Conservation (phyloP, 1,140 invertebrate species). For the Rhizoglyphus robini region DNA sequence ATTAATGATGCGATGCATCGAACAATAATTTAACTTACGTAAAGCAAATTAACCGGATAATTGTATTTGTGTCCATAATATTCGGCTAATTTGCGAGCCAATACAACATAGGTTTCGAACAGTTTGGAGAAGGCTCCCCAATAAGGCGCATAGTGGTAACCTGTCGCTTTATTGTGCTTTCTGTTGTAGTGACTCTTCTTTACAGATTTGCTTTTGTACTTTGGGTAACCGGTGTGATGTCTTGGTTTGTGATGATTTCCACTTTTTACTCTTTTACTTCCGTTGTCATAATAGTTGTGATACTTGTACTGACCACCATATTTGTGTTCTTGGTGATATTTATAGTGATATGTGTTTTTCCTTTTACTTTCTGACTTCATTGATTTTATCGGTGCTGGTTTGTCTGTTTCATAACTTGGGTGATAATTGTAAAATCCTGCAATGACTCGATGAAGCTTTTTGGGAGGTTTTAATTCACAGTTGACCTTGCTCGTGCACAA, state of each 20-base stretch:
- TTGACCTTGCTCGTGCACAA: not conserved
- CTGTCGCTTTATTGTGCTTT: not conserved
- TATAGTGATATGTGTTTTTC: not conserved
- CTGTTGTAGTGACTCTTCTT: not conserved
- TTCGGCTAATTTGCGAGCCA: not conserved
- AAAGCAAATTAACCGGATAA: conserved; percentile 3
- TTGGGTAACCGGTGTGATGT: not conserved
- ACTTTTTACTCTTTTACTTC: no score
- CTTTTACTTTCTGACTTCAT: not conserved
- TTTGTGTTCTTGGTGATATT: not conserved
- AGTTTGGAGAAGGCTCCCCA: not conserved
- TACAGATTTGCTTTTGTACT: not conserved
- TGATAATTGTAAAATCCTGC: conserved; percentile 6
- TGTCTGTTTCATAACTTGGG: conserved; percentile 3
- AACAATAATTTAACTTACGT: not conserved
- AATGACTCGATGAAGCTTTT: not conserved
- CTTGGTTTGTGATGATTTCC: not conserved
- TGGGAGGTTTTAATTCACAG: not conserved
- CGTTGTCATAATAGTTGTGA: not conserved
- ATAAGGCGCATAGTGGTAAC: not conserved
- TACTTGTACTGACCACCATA: not conserved
- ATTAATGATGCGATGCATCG: not conserved
- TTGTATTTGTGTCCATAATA: conserved; percentile 4
- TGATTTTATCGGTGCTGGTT: not conserved
- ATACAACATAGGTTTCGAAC: not conserved